Base-by-base conservation (phyloP, 2,113 vertebrate species). In the Plecotus auritus region DNA sequence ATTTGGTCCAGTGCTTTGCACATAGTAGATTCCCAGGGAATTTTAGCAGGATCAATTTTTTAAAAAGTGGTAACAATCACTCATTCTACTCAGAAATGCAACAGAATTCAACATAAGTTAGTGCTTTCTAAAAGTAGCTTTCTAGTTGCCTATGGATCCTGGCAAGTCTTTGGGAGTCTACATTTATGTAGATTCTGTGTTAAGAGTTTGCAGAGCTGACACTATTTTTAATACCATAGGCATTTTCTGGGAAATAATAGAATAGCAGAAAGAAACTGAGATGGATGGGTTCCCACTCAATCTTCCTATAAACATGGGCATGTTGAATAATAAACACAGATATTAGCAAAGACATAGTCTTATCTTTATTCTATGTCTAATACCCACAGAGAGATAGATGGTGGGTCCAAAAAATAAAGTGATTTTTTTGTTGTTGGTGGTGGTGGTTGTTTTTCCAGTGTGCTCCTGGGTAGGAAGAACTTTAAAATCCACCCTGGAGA, bases 311-410 rank as follows among this genome's bases (percentile, higher is more conserved):
- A 90, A 90, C 10, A 73, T 95, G 67, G 74, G 23, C 59, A 47
- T 45, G 4, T 51, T 95, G 54, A 80, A 70, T 92, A 95, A 88
- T 95, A 95, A 96, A 85, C 95, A 92, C 47, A 61, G 67, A 90
- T 81, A 56, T 85, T 64, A 76, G 11, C 80, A 70, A 82, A 86
- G 54, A 69, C 45, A 49, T 30, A 30, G n/a, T 56, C 32, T 73
- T 83, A 59, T 91, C 66, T 61, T 85, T 96, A 54, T 37, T 81
- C n/a, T 88, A 4, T 80, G 67, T 47, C 77, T 45, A 45, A 20
- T 42, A 47, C 2, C 23, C 76, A 95, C 17, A 80, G 28, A 74
- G 9, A 30, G 26, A 81, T 4, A 47, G 28, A 45, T 13, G 13
- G 22, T 76, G 5, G 2, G 14, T 32, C 37, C 12, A 45, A 59